A percentile compares a stretch with the other conserved stretches of the same genome.
Evolutionary conservation across 2,888 invertebrate genomes (phyloP).

Genomic region (Theretra japonica): DNA sequence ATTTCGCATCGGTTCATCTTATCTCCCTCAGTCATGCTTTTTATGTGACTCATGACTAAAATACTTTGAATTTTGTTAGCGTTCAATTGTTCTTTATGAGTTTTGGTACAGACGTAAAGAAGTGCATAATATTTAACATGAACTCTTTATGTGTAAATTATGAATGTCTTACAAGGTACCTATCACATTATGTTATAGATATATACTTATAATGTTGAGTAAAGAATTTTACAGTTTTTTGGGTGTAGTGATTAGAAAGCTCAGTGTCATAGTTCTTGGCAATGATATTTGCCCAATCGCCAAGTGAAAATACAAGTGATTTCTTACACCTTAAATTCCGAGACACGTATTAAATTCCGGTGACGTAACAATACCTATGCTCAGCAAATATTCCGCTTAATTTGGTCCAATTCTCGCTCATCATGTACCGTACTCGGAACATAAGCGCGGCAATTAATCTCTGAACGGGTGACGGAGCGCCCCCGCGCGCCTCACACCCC

Average conservation of each 20-base stretch:
- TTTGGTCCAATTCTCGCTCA: slow-evolving; percentile 68
- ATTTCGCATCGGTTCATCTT: slow-evolving; percentile 18
- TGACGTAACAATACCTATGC: slow-evolving; percentile 11
- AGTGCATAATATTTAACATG: not conserved
- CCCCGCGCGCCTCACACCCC: slow-evolving; percentile 42
- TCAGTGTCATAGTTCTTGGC: too few relatives aligned
- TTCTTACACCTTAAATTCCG: too few relatives aligned
- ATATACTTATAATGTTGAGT: too few relatives aligned
- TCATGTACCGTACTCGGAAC: slow-evolving; percentile 57
- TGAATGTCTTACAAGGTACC: too few relatives aligned
- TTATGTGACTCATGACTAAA: slow-evolving; percentile 20
- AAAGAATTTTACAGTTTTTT: too few relatives aligned
- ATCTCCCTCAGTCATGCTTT: not conserved
- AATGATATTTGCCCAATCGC: too few relatives aligned
- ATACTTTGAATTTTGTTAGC: not conserved
- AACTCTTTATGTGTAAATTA: too few relatives aligned
- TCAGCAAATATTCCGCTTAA: slow-evolving; percentile 36
- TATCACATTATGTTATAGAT: too few relatives aligned
- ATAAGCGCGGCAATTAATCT: slow-evolving; percentile 81
- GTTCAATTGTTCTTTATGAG: not conserved
- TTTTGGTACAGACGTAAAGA: not conserved
- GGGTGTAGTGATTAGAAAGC: too few relatives aligned
- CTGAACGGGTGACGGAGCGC: slow-evolving; percentile 74
- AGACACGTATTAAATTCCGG: not conserved
- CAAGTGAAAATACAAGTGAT: too few relatives aligned